These are phyloP conservation scores for Zingel zingel DNA, from an alignment of 2,113 vertebrate species.

Conservation along the genomic window DNA sequence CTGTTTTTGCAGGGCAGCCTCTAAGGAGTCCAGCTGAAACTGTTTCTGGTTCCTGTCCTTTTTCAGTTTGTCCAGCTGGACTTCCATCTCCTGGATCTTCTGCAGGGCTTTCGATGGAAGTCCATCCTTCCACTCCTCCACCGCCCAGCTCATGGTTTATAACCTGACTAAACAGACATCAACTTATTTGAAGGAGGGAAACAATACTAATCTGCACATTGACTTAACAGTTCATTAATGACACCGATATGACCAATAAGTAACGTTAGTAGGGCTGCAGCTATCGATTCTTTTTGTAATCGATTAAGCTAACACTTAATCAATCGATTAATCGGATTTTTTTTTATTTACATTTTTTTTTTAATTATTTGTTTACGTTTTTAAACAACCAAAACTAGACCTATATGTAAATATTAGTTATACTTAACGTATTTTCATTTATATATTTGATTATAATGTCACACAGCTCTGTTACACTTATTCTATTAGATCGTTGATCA, in stretches of 20 bases:
- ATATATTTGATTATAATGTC: too few species aligned
- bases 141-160: constrained; percentile 91
- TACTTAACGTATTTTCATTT: too few species aligned
- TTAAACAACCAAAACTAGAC: too few species aligned
- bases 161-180: constrained; percentile 23
- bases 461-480: too few species aligned
- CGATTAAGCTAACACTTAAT: too few species aligned
- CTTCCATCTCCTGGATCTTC: constrained; percentile 94
- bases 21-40: constrained; percentile 91
- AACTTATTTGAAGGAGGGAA: not conserved
- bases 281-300: too few species aligned
- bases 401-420: too few species aligned
- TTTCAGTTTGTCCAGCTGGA: constrained; percentile 91
- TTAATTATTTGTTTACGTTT: too few species aligned
- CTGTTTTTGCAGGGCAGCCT: constrained; percentile 92
- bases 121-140: constrained; percentile 97
- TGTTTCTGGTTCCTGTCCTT: constrained; percentile 92
- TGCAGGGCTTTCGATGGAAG: constrained; percentile 90
- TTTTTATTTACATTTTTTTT: too few species aligned
- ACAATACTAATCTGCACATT: not conserved
- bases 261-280: too few species aligned
- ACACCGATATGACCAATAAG: not conserved
- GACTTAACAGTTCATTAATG: not conserved
- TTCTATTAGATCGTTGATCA: too few species aligned
- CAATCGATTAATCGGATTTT: too few species aligned